Evolutionary conservation across 2,797 vertebrate species (phyloP).

Genomic region (Nyctalus aviator): DNA sequence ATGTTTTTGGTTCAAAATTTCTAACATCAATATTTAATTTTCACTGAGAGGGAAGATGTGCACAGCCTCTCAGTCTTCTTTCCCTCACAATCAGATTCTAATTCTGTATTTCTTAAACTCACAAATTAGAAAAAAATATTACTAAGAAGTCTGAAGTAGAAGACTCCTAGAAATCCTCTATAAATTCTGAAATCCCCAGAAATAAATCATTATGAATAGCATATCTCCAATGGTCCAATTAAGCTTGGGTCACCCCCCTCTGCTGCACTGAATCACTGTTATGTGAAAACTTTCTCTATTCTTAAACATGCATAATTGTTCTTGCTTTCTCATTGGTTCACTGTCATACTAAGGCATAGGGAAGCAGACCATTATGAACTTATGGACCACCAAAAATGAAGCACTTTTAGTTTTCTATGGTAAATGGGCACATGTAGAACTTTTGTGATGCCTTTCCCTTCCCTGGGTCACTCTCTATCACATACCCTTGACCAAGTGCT

Average conservation of each 20-base stretch:
- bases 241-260: neutral
- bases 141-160: neutral
- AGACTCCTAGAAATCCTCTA: neutral
- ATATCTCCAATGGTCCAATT: neutral
- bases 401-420: neutral
- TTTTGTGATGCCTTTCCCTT: neutral
- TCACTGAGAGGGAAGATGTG: neutral
- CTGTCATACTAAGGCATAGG: neutral
- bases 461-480: neutral
- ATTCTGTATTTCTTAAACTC: neutral
- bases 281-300: neutral
- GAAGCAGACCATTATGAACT: neutral
- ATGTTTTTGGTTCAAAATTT: neutral
- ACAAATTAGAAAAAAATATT: neutral
- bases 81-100: neutral
- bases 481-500: neutral
- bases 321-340: neutral
- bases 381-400: neutral
- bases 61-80: no score
- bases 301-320: neutral
- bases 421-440: neutral
- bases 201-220: neutral
- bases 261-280: neutral
- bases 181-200: neutral
- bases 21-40: neutral